Base-by-base conservation (phyloP, 1,140 invertebrate genomes). In the Tigriopus japonicus region DNA sequence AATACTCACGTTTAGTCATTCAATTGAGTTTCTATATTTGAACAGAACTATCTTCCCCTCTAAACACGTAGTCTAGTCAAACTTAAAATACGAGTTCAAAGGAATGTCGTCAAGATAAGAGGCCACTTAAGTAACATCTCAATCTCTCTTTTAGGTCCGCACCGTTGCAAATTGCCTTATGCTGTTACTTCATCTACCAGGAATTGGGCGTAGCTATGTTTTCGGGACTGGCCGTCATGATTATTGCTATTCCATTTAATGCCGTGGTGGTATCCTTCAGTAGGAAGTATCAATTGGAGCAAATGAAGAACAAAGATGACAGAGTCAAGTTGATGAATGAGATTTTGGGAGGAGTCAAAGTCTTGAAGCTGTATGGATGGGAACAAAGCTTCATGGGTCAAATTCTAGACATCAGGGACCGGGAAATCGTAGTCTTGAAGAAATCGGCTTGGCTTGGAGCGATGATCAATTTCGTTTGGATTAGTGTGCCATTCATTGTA, bases 241-340 rank as follows among this genome's bases (percentile, higher is more conserved):
- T 93, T 42, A 78, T 93, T 56, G 75, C 93, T 28, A 87, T 94
- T 64, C 90, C 90, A 0, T 71, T 94, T 6, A 96, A 96, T 72
- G 86, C 83, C 6, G 74, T 85, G 51, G 84, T 97, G 63, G 89
- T 88, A 1, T 86, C 82, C 69, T 83, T 83, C 70, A 81, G 77
- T 6, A 73, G 73, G 65, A 69, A 71, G 58, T 74, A 91, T 62
- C 87, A 91, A 72, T 84, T 88, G 24, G 79, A 76, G 63, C 87
- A 90, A 42, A 90, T 92, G 87, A 89, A 88, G 68, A 82, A 82
- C 68, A 92, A 92, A 72, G 87, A 92, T 41, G 17, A 87, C 69
- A 76, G 91, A 67, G 87, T 93, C 0, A 93, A 92, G 71, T 72
- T 93, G 19, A 90, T 92, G 82, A 93, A 90, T 68, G 91, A 95